phyloP scores from a whole-genome alignment of 1,140 invertebrate genomes.

The Drosophila chauvacae region DNA sequence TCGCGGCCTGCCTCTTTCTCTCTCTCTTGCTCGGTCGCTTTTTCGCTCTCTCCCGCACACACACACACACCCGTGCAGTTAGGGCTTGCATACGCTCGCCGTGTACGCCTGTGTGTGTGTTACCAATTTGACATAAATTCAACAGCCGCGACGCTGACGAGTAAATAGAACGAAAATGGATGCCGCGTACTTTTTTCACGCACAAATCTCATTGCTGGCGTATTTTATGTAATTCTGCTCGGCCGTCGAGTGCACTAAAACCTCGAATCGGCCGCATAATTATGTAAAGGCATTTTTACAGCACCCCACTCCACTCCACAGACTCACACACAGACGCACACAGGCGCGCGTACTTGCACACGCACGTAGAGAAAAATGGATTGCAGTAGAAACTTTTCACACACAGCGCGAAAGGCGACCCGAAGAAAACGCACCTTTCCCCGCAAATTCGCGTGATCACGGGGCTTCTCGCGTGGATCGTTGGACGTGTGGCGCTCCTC shows the following conservation, averaged over 20 bases:
- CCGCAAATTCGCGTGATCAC: constrained; percentile 20
- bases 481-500: constrained; percentile 16
- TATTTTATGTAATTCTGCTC: constrained; percentile 63
- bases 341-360: constrained; percentile 53
- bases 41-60: constrained; percentile 26
- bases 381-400: constrained; percentile 81
- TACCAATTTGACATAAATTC: constrained; percentile 84
- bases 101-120: constrained; percentile 57
- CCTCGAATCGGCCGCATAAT: constrained; percentile 44
- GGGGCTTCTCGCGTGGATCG: constrained; percentile 4
- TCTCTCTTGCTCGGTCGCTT: constrained; percentile 8
- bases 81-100: constrained; percentile 53
- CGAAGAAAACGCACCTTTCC: constrained; percentile 48
- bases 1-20: constrained; percentile 46
- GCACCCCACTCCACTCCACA: constrained; percentile 40
- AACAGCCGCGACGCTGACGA: constrained; percentile 80
- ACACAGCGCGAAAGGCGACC: constrained; percentile 48
- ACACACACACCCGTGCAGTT: constrained; percentile 35
- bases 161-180: constrained; percentile 82
- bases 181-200: constrained; percentile 60
- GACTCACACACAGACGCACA: constrained; percentile 31
- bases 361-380: constrained; percentile 79
- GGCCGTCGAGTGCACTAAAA: constrained; percentile 22
- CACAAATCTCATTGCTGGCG: constrained; percentile 20
- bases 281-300: constrained; percentile 81